phyloP scores from a whole-genome alignment of 2,113 vertebrate genomes.

The Engystomops pustulosus region DNA sequence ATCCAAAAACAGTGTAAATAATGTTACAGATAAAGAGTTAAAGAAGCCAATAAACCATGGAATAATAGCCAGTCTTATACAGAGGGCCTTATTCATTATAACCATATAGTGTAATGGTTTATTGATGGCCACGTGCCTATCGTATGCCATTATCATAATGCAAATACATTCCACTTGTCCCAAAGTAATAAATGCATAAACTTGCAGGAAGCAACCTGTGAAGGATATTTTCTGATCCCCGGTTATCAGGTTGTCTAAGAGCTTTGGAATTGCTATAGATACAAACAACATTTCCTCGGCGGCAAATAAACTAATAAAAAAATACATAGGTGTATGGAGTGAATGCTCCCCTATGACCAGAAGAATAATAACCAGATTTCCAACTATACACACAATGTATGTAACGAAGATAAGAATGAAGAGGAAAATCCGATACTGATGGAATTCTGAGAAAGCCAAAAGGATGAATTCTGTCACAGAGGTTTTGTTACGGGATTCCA shows the following conservation, averaged over 20 bases:
- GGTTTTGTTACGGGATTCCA: conserved; percentile 3
- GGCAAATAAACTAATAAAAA: conserved; percentile 30
- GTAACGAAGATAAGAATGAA: background rate
- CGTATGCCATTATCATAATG: conserved; percentile 63
- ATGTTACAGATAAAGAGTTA: conserved; percentile 59
- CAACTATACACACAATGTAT: background rate
- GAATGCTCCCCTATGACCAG: background rate
- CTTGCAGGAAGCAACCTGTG: conserved; percentile 29
- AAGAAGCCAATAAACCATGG: conserved; percentile 63
- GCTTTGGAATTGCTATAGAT: conserved; percentile 8
- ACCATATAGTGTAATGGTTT: conserved; percentile 62
- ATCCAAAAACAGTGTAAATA: conserved; percentile 61
- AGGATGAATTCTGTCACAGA: conserved; percentile 12
- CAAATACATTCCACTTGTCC: conserved; percentile 14
- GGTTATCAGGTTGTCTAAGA: background rate
- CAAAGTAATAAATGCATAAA: conserved; percentile 3
- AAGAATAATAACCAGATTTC: conserved; percentile 20
- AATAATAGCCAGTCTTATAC: conserved; percentile 50
- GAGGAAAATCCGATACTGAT: background rate
- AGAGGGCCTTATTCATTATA: conserved; percentile 62
- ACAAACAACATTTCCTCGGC: background rate
- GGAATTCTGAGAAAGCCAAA: conserved; percentile 5
- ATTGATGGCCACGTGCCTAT: conserved; percentile 65
- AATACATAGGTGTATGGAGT: conserved; percentile 48
- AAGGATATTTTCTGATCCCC: conserved; percentile 3